These are phyloP conservation scores for Bostrychus sinensis DNA, from an alignment of 2,113 vertebrate genomes.

Conservation along the genomic window DNA sequence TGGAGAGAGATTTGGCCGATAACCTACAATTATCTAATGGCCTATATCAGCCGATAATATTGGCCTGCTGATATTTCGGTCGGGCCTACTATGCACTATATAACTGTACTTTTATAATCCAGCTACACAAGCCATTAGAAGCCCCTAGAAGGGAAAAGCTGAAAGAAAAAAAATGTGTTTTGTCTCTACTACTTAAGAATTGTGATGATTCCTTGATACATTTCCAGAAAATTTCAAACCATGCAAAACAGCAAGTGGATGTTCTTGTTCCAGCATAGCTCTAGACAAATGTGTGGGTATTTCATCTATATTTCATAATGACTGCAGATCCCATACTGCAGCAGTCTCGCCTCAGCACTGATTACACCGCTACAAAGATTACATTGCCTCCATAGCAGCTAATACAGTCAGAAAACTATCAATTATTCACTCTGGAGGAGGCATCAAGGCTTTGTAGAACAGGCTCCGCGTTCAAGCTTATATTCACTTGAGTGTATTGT, in stretches of 20 bases:
- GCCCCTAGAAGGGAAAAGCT: too few species aligned
- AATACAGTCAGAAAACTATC: conserved; percentile 43
- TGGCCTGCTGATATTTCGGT: too few species aligned
- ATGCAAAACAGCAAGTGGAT: background rate
- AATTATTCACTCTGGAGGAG: conserved; percentile 63
- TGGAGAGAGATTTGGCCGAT: too few species aligned
- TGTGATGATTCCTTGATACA: too few species aligned
- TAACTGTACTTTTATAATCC: too few species aligned
- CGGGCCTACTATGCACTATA: too few species aligned
- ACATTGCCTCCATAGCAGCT: conserved; percentile 56
- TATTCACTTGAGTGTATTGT: background rate
- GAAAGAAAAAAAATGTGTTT: too few species aligned
- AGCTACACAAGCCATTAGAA: too few species aligned
- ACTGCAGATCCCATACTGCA: conserved; percentile 3
- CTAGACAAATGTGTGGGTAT: background rate
- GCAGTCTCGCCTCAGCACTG: background rate
- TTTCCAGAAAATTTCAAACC: too few species aligned
- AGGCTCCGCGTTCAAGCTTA: background rate
- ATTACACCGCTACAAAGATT: conserved; percentile 29
- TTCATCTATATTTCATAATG: background rate
- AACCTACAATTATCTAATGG: too few species aligned
- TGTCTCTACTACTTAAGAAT: too few species aligned
- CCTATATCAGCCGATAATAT: too few species aligned
- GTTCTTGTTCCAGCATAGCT: background rate
- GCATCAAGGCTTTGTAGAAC: conserved; percentile 17